phyloP scores from a whole-genome alignment of 1,140 invertebrate genomes.

The Macrosteles quadrilineatus region DNA sequence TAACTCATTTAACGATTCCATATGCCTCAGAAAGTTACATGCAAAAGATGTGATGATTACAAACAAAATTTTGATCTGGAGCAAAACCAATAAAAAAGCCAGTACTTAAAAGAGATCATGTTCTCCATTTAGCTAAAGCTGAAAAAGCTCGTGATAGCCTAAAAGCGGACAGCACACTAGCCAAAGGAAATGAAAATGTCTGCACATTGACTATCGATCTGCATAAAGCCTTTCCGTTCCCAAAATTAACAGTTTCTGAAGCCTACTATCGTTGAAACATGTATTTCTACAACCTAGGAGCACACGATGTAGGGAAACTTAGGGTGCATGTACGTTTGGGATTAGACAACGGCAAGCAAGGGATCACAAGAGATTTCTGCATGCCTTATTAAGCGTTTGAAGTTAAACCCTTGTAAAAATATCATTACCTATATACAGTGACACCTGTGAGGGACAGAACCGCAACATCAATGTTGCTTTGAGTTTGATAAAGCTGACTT shows the following conservation, averaged over 20 bases:
- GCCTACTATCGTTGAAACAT: conserved; percentile 37
- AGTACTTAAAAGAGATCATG: conserved; percentile 21
- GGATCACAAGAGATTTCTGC: conserved; percentile 38
- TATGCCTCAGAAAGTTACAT: conserved; percentile 31
- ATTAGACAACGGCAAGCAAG: conserved; percentile 29
- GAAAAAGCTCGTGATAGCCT: conserved; percentile 19
- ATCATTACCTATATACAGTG: conserved; percentile 30
- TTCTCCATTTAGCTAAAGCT: conserved; percentile 28
- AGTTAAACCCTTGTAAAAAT: neutral
- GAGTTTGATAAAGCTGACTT: too few species aligned
- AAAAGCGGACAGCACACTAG: conserved; percentile 7
- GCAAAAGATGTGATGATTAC: conserved; percentile 30
- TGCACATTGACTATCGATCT: conserved; percentile 18
- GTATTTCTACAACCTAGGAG: conserved; percentile 36
- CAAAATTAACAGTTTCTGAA: conserved; percentile 26
- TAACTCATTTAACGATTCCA: conserved; percentile 29
- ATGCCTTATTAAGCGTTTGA: conserved; percentile 21
- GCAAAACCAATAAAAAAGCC: neutral
- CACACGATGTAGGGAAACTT: conserved; percentile 34
- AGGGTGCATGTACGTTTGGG: conserved; percentile 34
- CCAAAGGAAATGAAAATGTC: neutral
- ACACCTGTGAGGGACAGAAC: conserved; percentile 35
- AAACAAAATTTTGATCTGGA: neutral
- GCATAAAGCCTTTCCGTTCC: conserved; percentile 34
- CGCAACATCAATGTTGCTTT: conserved; percentile 35